Base-by-base conservation (phyloP, 2,888 invertebrate genomes). In the Fabriciana adippe region DNA sequence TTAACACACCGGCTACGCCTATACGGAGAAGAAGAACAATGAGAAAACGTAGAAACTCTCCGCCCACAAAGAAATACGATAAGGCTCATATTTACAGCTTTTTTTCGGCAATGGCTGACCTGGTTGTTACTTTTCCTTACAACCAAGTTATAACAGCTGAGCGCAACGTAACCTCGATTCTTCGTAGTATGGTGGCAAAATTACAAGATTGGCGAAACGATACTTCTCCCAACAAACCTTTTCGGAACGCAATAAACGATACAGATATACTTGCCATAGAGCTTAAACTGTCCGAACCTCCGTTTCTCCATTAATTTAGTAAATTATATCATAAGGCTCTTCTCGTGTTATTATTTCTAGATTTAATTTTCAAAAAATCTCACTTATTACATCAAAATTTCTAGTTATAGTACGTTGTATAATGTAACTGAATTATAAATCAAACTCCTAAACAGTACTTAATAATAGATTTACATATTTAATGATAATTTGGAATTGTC, bases 91-190 rank as follows among this genome's bases (percentile, higher is more conserved):
- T 57, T 15, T 21, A n/a, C 11, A 57, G 57, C 26, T 57, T 57
- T 21, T 57, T 57, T 21, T 47, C 57, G 13, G 57, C 57, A 2
- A 57, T 57, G 57, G 57, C 57, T 15, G 47, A 57, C 26, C 45
- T 57, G 57, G 57, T 57, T 15, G 21, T n/a, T 2, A 57, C 26
- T 3, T 57, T 57, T 15, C 57, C 57, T 21, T 4, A 45, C 45
- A 6, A 26, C 4, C n/a, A 57, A 6, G 15, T 47, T 11, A 15
- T 4, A 47, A 21, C 8, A 8, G 57, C 57, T n/a, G 47, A n/a
- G n/a, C 14, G 11, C 8, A 47, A 26, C 1, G 57, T 57, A 1
- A 0, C 3, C 4, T 1, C 3, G 5, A 57, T 57, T 21, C 15
- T 57, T 8, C 8, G n/a, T 2, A 45, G 26, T 15, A 57, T 45